phyloP scores from a whole-genome alignment of 2,113 vertebrate genomes.

The Delphinapterus leucas region DNA sequence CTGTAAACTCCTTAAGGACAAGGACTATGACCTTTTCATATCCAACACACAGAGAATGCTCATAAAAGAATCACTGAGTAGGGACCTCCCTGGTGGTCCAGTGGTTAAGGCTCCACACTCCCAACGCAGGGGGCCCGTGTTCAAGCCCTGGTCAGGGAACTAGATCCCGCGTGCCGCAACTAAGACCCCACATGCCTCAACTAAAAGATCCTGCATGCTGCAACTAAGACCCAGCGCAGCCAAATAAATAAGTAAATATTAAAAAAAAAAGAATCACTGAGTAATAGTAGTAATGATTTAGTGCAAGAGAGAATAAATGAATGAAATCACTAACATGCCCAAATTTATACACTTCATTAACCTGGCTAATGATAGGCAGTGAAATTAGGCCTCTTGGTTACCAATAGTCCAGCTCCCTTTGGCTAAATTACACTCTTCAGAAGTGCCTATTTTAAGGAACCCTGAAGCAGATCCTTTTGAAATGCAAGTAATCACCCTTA shows the following conservation, averaged over 20 bases:
- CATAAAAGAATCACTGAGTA: not conserved
- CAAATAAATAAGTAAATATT: no score
- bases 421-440: not conserved
- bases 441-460: not conserved
- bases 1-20: not conserved
- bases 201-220: no score
- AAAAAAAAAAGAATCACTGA: not conserved
- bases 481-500: not conserved
- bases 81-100: no score
- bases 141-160: no score
- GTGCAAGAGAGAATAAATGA: not conserved
- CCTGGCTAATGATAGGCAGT: not conserved
- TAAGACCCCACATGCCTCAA: no score
- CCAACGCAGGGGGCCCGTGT: no score
- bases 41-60: not conserved
- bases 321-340: not conserved
- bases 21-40: not conserved
- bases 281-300: not conserved
- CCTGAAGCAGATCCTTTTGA: not conserved
- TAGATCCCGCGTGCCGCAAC: no score
- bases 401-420: not conserved
- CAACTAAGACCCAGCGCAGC: no score
- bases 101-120: no score
- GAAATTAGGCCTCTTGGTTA: not conserved
- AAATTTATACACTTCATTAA: not conserved